A percentile compares a stretch with the other conserved stretches of the same genome.
Evolutionary conservation across 53 echinoderm and acorn worm genomes (phyloP).

Genomic region (Paracentrotus lividus): DNA sequence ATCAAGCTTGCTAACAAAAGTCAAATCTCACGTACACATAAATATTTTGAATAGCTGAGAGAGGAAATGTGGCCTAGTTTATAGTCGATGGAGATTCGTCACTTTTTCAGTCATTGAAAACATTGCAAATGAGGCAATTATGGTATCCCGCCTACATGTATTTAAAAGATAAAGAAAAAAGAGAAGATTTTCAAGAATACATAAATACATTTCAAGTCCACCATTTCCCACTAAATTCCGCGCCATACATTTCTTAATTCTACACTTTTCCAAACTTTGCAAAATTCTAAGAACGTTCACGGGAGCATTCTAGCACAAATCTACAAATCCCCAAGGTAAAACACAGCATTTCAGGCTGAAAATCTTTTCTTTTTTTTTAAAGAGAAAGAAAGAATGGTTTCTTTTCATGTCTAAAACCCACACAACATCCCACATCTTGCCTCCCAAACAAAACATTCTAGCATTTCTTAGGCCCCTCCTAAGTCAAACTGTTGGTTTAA

Average conservation of each 20-base stretch:
- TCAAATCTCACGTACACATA: neutral
- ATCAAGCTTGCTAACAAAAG: neutral
- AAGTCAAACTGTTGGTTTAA: slow-evolving; percentile 34
- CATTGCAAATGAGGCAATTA: neutral
- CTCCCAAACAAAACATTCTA: no score
- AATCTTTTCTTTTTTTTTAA: neutral
- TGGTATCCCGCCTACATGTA: neutral
- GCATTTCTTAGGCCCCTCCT: neutral
- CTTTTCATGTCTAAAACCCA: slow-evolving; percentile 28
- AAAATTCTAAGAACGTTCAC: neutral
- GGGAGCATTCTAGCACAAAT: neutral
- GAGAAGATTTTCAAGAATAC: no score
- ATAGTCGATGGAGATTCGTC: neutral
- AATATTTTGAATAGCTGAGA: slow-evolving; percentile 1
- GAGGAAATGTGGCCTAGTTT: neutral
- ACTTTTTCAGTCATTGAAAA: slow-evolving; percentile 7
- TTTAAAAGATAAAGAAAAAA: no score
- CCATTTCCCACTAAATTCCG: no score
- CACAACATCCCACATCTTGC: neutral
- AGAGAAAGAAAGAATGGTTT: neutral
- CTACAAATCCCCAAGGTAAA: neutral
- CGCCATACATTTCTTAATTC: no score
- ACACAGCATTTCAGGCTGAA: neutral
- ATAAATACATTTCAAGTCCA: no score
- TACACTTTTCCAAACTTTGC: neutral